These are phyloP conservation scores for Podarcis muralis DNA, from an alignment of 2,113 vertebrate species.

Conservation along the genomic window DNA sequence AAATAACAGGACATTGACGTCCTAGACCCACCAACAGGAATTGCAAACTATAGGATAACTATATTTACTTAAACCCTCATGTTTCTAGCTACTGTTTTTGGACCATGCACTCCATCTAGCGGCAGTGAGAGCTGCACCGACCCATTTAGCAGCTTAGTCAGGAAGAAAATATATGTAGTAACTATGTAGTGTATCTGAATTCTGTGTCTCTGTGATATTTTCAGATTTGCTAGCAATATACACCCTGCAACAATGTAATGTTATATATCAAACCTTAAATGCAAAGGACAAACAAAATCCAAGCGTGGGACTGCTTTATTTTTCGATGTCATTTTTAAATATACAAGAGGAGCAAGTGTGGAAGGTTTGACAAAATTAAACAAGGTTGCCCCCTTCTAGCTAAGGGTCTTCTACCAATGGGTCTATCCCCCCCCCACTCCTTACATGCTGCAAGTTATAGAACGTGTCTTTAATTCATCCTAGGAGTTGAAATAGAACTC, in stretches of 20 bases:
- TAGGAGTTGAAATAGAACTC: not conserved
- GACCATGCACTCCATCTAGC: not conserved
- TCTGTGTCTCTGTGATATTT: not conserved
- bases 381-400: not conserved
- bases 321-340: not conserved
- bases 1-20: not conserved
- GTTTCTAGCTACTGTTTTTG: not conserved
- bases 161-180: not conserved
- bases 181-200: not conserved
- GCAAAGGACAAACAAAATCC: conserved; percentile 11
- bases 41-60: not conserved
- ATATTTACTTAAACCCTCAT: not conserved
- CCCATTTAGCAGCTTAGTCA: not conserved
- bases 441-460: not conserved
- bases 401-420: not conserved
- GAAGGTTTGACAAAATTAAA: not conserved
- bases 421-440: not conserved
- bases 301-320: conserved; percentile 27
- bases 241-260: not conserved
- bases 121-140: not conserved
- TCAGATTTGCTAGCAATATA: not conserved
- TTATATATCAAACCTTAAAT: not conserved
- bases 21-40: not conserved
- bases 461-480: too few species aligned
- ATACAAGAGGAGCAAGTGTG: not conserved